phyloP scores from a whole-genome alignment of 1,140 invertebrate genomes.

The Zaprionus gabonicus region DNA sequence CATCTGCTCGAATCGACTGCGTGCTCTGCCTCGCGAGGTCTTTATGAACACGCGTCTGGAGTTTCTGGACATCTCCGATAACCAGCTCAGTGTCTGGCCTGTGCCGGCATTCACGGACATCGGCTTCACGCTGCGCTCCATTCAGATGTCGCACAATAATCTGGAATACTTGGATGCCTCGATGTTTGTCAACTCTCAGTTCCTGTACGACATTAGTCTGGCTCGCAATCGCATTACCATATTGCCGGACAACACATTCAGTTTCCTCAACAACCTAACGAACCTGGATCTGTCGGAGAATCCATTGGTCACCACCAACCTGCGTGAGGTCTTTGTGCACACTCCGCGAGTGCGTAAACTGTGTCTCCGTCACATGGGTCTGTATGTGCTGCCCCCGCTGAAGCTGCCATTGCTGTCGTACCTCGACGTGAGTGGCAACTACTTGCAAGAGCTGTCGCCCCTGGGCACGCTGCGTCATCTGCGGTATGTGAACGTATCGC shows the following conservation, averaged over 20 bases:
- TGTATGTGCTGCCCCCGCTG: constrained; percentile 90
- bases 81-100: constrained; percentile 91
- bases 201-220: constrained; percentile 91
- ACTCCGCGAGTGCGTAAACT: constrained; percentile 91
- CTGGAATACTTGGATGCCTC: constrained; percentile 95
- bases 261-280: constrained; percentile 90
- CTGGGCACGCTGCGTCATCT: constrained; percentile 87
- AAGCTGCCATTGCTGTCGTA: constrained; percentile 88
- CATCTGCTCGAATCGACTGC: constrained; percentile 90
- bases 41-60: constrained; percentile 92
- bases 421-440: constrained; percentile 83
- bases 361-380: constrained; percentile 90
- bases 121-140: constrained; percentile 89
- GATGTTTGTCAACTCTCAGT: constrained; percentile 92
- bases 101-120: constrained; percentile 90
- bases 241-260: constrained; percentile 95
- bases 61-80: constrained; percentile 91
- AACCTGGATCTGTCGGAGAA: constrained; percentile 93
- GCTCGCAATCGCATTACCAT: constrained; percentile 93
- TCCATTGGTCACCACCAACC: constrained; percentile 91
- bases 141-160: constrained; percentile 92
- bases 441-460: constrained; percentile 77
- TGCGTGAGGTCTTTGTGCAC: constrained; percentile 95
- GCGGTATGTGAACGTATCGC: constrained; percentile 87
- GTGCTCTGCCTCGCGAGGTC: constrained; percentile 90